phyloP scores from a whole-genome alignment of 2,888 invertebrate genomes.

The Dioctria rufipes region DNA sequence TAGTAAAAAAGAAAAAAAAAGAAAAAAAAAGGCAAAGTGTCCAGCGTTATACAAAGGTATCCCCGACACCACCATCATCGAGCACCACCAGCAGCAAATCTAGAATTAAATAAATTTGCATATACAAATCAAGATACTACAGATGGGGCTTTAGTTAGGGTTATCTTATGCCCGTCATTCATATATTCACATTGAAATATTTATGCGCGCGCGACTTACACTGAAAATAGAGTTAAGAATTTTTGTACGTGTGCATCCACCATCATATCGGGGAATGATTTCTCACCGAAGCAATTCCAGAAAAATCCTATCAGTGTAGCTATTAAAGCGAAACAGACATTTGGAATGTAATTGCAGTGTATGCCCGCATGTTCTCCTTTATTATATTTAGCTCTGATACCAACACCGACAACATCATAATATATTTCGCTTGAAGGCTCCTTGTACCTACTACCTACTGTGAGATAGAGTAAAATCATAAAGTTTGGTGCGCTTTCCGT shows the following conservation, averaged over 20 bases:
- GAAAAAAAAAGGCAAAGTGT: too few relatives aligned
- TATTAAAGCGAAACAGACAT: constrained; percentile 44
- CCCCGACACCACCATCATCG: background rate
- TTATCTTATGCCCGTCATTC: constrained; percentile 26
- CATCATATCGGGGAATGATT: background rate
- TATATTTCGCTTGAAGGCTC: constrained; percentile 25
- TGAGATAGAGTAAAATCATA: background rate
- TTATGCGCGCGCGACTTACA: constrained; percentile 29
- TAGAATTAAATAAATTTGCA: constrained; percentile 49
- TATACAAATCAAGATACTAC: constrained; percentile 42
- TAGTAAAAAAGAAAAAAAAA: too few relatives aligned
- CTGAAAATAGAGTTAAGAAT: constrained; percentile 12
- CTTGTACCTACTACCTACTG: background rate
- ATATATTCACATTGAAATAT: constrained; percentile 36
- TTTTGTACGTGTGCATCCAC: constrained; percentile 12
- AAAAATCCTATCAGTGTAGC: constrained; percentile 43
- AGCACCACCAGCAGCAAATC: constrained; percentile 41
- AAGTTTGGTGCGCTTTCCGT: background rate
- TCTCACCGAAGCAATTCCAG: constrained; percentile 30
- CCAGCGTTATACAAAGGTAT: constrained; percentile 9
- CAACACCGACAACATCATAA: constrained; percentile 19
- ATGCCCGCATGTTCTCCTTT: constrained; percentile 18
- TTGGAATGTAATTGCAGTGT: constrained; percentile 31
- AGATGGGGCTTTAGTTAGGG: constrained; percentile 15
- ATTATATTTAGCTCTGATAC: constrained; percentile 10